Evolutionary conservation across 1,140 invertebrate species (phyloP).

Genomic region (Drosophila grimshawi): DNA sequence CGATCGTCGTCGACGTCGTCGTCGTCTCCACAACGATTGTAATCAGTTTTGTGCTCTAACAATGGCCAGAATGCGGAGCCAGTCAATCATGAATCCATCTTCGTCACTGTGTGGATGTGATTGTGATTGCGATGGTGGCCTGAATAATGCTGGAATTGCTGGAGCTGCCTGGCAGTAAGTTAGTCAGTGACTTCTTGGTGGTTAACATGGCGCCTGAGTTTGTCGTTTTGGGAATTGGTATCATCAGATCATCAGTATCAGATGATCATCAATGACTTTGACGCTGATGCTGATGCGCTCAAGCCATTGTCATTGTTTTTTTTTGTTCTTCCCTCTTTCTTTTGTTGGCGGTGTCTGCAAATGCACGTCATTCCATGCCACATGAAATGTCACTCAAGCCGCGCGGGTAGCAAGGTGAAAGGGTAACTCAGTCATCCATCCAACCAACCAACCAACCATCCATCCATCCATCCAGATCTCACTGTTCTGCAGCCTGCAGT

Average conservation of each 20-base stretch:
- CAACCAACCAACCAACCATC: background rate
- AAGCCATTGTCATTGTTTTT: constrained; percentile 40
- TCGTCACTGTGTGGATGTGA: constrained; percentile 49
- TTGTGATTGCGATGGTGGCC: constrained; percentile 1
- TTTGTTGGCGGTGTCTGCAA: constrained; percentile 61
- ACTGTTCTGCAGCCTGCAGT: constrained; percentile 3
- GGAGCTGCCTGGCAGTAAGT: constrained; percentile 49
- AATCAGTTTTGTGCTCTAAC: constrained; percentile 52
- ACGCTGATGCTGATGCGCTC: constrained; percentile 42
- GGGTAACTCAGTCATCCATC: constrained; percentile 6
- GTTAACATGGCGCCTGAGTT: constrained; percentile 82
- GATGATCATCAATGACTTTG: constrained; percentile 75
- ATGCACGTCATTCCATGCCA: constrained; percentile 66
- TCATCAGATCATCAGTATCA: constrained; percentile 71
- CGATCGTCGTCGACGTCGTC: constrained; percentile 1
- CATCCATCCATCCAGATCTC: constrained; percentile 29
- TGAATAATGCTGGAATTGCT: constrained; percentile 17
- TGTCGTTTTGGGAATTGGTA: constrained; percentile 77
- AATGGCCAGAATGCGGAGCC: constrained; percentile 44
- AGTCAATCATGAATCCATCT: constrained; percentile 72
- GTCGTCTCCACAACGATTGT: constrained; percentile 42
- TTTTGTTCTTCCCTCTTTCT: constrained; percentile 13
- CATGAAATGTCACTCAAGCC: constrained; percentile 81
- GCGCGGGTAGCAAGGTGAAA: background rate
- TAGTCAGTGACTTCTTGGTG: constrained; percentile 72